Evolutionary conservation across 2,888 invertebrate species (phyloP).

Genomic region (Noctua comes): DNA sequence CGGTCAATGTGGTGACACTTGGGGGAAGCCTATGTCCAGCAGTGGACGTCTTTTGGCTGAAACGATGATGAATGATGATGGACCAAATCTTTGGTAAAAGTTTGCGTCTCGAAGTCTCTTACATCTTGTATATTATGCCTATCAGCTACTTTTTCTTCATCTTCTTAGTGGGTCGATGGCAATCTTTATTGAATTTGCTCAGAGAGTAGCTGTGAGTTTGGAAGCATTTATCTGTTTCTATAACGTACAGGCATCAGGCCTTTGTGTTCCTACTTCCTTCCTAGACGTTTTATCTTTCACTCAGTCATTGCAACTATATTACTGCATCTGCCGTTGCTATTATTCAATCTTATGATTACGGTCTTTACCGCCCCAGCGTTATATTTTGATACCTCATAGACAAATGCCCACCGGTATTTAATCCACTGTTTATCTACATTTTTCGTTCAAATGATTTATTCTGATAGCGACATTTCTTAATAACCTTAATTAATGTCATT

Average conservation of each 20-base stretch:
- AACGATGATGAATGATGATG: no score
- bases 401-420: background rate
- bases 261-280: background rate
- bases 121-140: background rate
- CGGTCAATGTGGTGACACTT: no score
- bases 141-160: background rate
- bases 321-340: background rate
- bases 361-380: background rate
- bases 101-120: background rate
- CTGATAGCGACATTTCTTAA: slow-evolving; percentile 13
- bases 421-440: background rate
- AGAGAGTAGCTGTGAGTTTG: background rate
- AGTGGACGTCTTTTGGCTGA: no score
- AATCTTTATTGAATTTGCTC: background rate
- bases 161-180: background rate
- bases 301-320: background rate
- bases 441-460: slow-evolving; percentile 17
- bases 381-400: background rate
- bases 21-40: no score
- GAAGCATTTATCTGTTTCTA: background rate
- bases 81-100: background rate
- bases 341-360: background rate
- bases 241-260: background rate
- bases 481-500: slow-evolving; percentile 31
- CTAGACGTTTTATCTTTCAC: background rate